phyloP scores from a whole-genome alignment of 2,888 invertebrate genomes.

The Melieria omissa region DNA sequence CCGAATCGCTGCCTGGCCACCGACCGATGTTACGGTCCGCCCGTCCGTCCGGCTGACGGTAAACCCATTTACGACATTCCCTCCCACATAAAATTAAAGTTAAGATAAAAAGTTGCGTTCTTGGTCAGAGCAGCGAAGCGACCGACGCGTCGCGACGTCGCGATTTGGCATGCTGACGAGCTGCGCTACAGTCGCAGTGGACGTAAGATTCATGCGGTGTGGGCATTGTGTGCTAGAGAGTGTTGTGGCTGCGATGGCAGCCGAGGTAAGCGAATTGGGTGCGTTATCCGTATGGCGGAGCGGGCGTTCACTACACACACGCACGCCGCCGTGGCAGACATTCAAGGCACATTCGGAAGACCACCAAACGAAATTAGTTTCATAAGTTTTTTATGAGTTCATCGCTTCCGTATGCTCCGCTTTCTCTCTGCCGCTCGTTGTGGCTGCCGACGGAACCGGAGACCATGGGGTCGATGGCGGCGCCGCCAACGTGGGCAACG shows the following conservation, averaged over 20 bases:
- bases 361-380: slow-evolving; percentile 16
- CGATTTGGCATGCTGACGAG: neutral
- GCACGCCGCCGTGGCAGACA: neutral
- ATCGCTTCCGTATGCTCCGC: slow-evolving; percentile 15
- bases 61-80: slow-evolving; percentile 8
- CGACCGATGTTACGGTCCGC: no score
- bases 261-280: neutral
- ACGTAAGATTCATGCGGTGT: neutral
- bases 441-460: no score
- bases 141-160: neutral
- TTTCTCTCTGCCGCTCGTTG: neutral
- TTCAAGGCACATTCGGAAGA: neutral
- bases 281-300: neutral
- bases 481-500: no score
- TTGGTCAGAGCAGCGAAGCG: neutral
- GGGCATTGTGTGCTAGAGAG: neutral
- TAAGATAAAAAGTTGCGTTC: slow-evolving; percentile 16
- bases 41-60: neutral
- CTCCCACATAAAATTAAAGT: slow-evolving; percentile 15
- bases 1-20: no score
- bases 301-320: neutral
- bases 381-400: slow-evolving; percentile 23
- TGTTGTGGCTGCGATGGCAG: neutral
- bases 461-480: no score
- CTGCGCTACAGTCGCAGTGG: neutral